These are phyloP conservation scores for Bradypodion pumilum DNA, from an alignment of 2,797 vertebrate genomes.

Conservation along the genomic window DNA sequence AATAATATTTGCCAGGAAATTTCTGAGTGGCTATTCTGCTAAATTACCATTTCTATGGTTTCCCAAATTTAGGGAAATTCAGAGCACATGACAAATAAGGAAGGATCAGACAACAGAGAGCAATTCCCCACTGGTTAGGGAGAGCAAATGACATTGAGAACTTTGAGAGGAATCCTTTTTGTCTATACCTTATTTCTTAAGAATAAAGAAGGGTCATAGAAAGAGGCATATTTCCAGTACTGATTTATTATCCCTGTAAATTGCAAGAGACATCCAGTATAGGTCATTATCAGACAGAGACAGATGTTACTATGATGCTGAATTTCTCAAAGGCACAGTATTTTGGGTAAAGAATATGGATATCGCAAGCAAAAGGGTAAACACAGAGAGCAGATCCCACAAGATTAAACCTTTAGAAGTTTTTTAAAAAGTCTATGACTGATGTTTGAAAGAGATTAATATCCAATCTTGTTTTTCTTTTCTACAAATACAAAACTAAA, in stretches of 20 bases:
- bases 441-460: constrained; percentile 46
- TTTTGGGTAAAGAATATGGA: constrained; percentile 36
- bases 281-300: constrained; percentile 12
- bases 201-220: not conserved
- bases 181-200: not conserved
- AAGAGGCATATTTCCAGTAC: constrained; percentile 16
- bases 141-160: not conserved
- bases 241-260: not conserved
- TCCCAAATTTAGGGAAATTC: not conserved
- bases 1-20: not conserved
- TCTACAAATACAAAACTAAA: constrained; percentile 35
- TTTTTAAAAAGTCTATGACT: constrained; percentile 20
- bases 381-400: constrained; percentile 7
- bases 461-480: constrained; percentile 36
- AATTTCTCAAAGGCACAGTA: constrained; percentile 23
- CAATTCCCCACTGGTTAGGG: not conserved
- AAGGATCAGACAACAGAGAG: not conserved
- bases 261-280: not conserved
- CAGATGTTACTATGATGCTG: constrained; percentile 2
- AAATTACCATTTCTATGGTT: not conserved
- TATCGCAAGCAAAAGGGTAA: not conserved
- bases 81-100: not conserved
- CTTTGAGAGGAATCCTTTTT: constrained; percentile 2
- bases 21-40: not conserved
- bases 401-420: constrained; percentile 39